Evolutionary conservation across 2,888 invertebrate species (phyloP).

Genomic region (Hydrotaea diabolus): DNA sequence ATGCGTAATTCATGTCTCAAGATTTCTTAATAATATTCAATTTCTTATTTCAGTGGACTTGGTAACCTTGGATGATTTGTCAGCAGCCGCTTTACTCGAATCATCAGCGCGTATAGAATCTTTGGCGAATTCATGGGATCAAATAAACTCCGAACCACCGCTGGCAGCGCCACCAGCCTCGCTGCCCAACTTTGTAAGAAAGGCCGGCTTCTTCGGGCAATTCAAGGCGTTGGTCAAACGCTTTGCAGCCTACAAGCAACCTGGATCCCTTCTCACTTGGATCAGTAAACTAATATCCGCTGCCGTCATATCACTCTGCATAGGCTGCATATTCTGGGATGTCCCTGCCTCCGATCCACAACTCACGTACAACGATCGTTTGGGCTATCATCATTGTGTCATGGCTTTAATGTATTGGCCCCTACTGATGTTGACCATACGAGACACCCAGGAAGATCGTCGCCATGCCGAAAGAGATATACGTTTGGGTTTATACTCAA

Average conservation of each 20-base stretch:
- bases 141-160: slow-evolving; percentile 81
- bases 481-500: slow-evolving; percentile 89
- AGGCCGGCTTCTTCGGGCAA: slow-evolving; percentile 86
- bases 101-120: slow-evolving; percentile 96
- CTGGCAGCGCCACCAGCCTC: slow-evolving; percentile 88
- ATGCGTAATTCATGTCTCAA: not conserved
- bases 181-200: slow-evolving; percentile 85
- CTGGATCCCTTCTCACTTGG: slow-evolving; percentile 90
- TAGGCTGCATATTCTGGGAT: slow-evolving; percentile 95
- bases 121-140: slow-evolving; percentile 87
- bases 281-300: slow-evolving; percentile 89
- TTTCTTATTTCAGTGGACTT: slow-evolving; percentile 88
- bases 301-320: slow-evolving; percentile 89
- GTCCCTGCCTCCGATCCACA: slow-evolving; percentile 89
- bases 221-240: slow-evolving; percentile 85
- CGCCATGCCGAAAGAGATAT: slow-evolving; percentile 90
- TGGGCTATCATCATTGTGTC: slow-evolving; percentile 93
- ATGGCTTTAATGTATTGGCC: slow-evolving; percentile 91
- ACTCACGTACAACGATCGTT: slow-evolving; percentile 87
- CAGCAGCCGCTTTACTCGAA: slow-evolving; percentile 96
- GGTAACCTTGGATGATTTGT: slow-evolving; percentile 95
- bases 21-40: slow-evolving; percentile 1
- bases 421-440: slow-evolving; percentile 83
- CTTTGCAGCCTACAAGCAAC: slow-evolving; percentile 88
- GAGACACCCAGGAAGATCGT: slow-evolving; percentile 81